Base-by-base conservation (phyloP, 2,888 invertebrate species). In the Euclidia mi region DNA sequence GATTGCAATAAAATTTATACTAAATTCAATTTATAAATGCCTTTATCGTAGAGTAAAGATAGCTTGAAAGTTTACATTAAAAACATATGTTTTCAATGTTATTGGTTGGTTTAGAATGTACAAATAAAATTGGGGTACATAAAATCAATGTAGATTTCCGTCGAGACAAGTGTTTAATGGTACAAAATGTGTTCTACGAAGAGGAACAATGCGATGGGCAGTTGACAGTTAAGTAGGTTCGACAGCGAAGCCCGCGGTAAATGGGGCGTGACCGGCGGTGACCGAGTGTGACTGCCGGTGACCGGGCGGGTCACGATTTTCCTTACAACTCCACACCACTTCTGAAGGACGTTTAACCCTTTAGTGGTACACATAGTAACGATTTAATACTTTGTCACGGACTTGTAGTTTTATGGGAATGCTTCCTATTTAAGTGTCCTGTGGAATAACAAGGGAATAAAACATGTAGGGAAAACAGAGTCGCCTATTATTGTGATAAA, bases 241-340 rank as follows among this genome's bases (percentile, higher is more conserved):
- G 76, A 83, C 82, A 82, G 65, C 64, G 66, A 66, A 76, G 77
- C 79, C 76, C 76, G 78, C 74, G 74, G 79, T 79, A 87, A 89
- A 92, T 90, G 91, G 90, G 91, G 88, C 91, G 90, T 91, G 89
- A 89, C 90, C 81, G 78, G 72, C 72, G 78, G 66, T 81, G 84
- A 81, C 82, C 82, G 78, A 45, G 34, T 45, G 71, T 79, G 82
- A 78, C 81, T 77, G 78, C 78, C 71, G 76, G 69, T 78, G 81
- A 78, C 80, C 76, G 79, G 79, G 70, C 85, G 67, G 84, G 91
- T 91, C 91, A 92, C 91, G 89, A 89, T 74, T 76, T 73, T 81
- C 64, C 66, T 75, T 72, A 67, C 69, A 70, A 69, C 66, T 62
- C 49, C 53, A 58, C 63, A 56, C 51, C 61, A 56, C 58, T 64